Evolutionary conservation across 1,140 invertebrate genomes (phyloP), one percentile per base, ranked within the genome.

Genomic region (Ericerus pela): DNA sequence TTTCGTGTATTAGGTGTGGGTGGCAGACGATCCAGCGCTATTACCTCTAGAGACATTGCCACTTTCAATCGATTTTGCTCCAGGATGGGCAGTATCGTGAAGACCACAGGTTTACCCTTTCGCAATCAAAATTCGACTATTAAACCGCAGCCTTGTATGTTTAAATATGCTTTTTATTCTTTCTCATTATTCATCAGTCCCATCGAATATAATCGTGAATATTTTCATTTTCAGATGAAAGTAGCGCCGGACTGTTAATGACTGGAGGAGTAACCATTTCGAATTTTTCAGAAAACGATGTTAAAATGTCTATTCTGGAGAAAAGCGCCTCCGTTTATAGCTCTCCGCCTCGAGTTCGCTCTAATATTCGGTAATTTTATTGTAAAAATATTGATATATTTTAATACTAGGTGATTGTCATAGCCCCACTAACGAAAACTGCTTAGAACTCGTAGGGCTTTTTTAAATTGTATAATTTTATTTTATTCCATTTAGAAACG

Each of bases 21-120:
- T 47, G 26, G 22, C 4, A 47, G 41, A 14, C 2, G 41, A 24
- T 47, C 41, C 3, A 47, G 41, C 26, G 26, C 33, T 10, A 36
- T 54, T 20, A 36, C 53, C 2, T 24, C 53, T 36, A 12, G n/a
- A 36, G 53, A 54, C 16, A 33, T 30, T 18, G 31, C 33, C 29
- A 70, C 72, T 26, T 74, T 79, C 30, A 77, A 80, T 59, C 69
- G 72, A 41, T 72, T 82, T 57, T 67, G 79, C 30, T 69, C 67
- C 10, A 68, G 77, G 51, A 67, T 80, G 53, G 77, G 78, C 18
- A 81, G 74, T 65, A 81, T 82, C 63, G 79, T 83, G 3, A 69
- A 74, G 37, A 75, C 72, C 55, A 73, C 75, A 2, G 69, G 69
- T 2, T 63, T 67, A 18, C 59, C 68, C 55, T 61, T 66, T 26